Evolutionary conservation across 2,888 invertebrate species (phyloP), one percentile per base, ranked within the genome.

Genomic region (Chrysotoxum bicinctum): DNA sequence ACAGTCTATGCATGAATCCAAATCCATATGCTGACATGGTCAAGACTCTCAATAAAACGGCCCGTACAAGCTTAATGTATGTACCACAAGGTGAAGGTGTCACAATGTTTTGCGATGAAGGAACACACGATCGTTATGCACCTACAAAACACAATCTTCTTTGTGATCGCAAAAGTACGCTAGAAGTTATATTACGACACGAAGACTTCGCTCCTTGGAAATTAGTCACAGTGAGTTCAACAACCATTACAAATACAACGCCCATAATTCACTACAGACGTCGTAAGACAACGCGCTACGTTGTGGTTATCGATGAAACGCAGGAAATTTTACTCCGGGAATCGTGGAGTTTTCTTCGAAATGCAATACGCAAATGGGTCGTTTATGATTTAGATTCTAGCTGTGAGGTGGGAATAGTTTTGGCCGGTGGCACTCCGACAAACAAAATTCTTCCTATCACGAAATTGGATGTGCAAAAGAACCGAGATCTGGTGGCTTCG

Each of bases 141-240:
- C 95, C 95, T 0, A 95, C 94, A 23, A 94, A 94, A 90, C 95
- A 95, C 85, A 95, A 95, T 89, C 92, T 93, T 37, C 91, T 95
- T 23, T 95, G 95, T 89, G 92, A 93, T 74, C 92, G 94, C 30
- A 92, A 93, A 54, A 94, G 94, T 88, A 93, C 94, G 2, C 91
- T 94, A 88, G 94, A 94, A 80, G 93, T 95, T 21, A 94, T 94
- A 73, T 89, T 93, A 30, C 91, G 91, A 77, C 94, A 94, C 89
- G 87, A 89, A 1, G 94, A 94, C 89, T 94, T 94, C 88, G 88
- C 88, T 3, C 79, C 75, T 0, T 40, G 54, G 9, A 77, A 81
- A 21, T 10, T 64, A 9, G 73, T 45, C 0, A 74, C 69, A 2
- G 30, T 73, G 0, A 77, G 21, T 23, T 68, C 77, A 1, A 70